Conservation (phyloP, 2,797 vertebrate species). For the Hippopotamyrus pictus region DNA sequence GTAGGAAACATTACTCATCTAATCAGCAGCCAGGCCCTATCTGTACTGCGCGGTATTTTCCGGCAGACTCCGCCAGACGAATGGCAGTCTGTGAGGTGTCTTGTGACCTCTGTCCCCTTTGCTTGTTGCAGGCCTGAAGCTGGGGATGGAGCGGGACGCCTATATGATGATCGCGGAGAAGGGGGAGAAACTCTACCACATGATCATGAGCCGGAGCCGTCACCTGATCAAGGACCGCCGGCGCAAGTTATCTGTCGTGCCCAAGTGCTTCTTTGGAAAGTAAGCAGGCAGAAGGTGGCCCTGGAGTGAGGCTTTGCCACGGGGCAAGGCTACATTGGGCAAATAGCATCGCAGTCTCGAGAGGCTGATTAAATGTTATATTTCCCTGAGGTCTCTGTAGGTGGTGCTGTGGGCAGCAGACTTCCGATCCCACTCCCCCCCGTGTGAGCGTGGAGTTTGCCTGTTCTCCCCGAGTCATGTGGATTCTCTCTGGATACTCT, state of each 20-base stretch:
- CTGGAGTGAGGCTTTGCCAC: neutral
- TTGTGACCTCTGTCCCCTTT: neutral
- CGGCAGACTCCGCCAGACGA: neutral
- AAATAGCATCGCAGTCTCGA: neutral
- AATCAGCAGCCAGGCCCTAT: neutral
- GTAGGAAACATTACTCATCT: neutral
- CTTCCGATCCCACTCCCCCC: neutral
- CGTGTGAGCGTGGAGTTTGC: neutral
- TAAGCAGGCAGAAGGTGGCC: slow-evolving; percentile 63
- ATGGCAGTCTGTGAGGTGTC: neutral
- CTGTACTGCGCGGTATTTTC: neutral
- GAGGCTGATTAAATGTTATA: neutral
- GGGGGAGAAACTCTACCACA: slow-evolving; percentile 96
- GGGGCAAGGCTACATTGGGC: neutral
- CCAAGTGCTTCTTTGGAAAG: slow-evolving; percentile 99
- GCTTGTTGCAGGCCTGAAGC: slow-evolving; percentile 74
- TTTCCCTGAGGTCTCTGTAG: neutral
- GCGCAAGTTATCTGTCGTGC: slow-evolving; percentile 89
- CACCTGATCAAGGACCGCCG: slow-evolving; percentile 92
- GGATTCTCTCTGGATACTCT: neutral
- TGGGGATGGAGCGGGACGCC: slow-evolving; percentile 95
- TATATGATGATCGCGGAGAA: slow-evolving; percentile 98
- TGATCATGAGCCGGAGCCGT: slow-evolving; percentile 93
- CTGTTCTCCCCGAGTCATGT: neutral
- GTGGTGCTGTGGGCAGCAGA: neutral